These are phyloP conservation scores for Oryzias celebensis DNA, from an alignment of 2,113 vertebrate genomes.

Conservation along the genomic window DNA sequence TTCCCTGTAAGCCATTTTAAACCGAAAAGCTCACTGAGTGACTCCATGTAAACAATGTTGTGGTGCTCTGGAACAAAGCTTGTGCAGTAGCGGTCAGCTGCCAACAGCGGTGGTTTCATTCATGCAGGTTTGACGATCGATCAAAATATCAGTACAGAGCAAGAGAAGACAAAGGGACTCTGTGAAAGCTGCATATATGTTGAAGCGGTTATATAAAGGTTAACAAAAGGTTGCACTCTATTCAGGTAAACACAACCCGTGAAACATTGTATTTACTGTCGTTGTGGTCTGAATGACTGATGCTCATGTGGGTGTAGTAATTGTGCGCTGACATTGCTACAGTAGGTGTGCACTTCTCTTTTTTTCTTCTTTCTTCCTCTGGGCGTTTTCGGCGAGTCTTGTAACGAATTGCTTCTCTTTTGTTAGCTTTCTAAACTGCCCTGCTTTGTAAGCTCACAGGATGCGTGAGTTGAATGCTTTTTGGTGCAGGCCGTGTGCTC, in stretches of 20 bases:
- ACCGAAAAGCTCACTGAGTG: neutral
- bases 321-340: conserved; percentile 32
- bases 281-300: conserved; percentile 16
- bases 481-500: conserved; percentile 8
- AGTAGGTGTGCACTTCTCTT: conserved; percentile 38
- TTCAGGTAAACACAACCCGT: neutral
- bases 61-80: conserved; percentile 13
- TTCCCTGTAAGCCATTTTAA: no score
- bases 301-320: conserved; percentile 19
- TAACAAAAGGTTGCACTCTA: conserved; percentile 13
- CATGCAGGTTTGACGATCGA: neutral
- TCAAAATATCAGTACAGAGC: conserved; percentile 3
- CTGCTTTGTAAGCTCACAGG: conserved; percentile 19
- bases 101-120: conserved; percentile 4
- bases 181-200: conserved; percentile 20
- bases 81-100: conserved; percentile 5
- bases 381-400: conserved; percentile 26
- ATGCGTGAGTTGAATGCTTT: conserved; percentile 15
- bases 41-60: conserved; percentile 13
- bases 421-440: conserved; percentile 33
- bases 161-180: conserved; percentile 3
- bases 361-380: conserved; percentile 32
- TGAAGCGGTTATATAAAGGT: conserved; percentile 19
- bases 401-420: conserved; percentile 29
- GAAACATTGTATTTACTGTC: conserved; percentile 3